Evolutionary conservation across 1,140 invertebrate species (phyloP), one percentile per base, ranked within the genome.

Genomic region (Cataglyphis hispanica): DNA sequence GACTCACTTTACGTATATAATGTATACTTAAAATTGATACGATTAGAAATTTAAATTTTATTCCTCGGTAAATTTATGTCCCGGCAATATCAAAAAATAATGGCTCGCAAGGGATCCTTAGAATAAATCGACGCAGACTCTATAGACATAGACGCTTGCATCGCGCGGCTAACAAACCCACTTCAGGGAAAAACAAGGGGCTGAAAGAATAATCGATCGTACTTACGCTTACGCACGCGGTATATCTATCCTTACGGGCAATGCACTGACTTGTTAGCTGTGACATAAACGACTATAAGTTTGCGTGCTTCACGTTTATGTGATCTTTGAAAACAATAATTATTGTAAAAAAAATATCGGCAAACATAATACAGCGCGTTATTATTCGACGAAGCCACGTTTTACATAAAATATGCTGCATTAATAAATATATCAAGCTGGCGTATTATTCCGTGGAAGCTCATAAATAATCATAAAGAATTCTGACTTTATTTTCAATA

Each of bases 121-220:
- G 70, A 74, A 86, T 86, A 89, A 86, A 89, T 89, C 77, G 83
- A 69, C 66, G 58, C 46, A 61, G 76, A 25, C 53, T 75, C 16
- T 84, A 64, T 64, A 77, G 67, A 7, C 83, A 64, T 64, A 77
- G 67, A 7, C 83, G 60, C 60, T 85, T 69, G 63, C 60, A 86
- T 66, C 70, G 76, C 83, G 70, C 75, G 63, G 67, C 66, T 87
- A 90, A 88, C 84, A 85, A 85, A 90, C 70, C 86, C 67, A 76
- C 70, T 86, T 81, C 78, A 43, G 43, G 67, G 72, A 83, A 87
- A 86, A 89, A 84, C 83, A 91, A 90, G 80, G 75, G 90, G 80
- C 70, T 86, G 88, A 89, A 91, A 87, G 88, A 91, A 91, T 91
- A 91, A 91, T 91, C 91, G 90, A 91, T 89, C 76, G 74, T 86